phyloP scores from a whole-genome alignment of 53 echinoderm and acorn worm genomes.

The Paracentrotus lividus region DNA sequence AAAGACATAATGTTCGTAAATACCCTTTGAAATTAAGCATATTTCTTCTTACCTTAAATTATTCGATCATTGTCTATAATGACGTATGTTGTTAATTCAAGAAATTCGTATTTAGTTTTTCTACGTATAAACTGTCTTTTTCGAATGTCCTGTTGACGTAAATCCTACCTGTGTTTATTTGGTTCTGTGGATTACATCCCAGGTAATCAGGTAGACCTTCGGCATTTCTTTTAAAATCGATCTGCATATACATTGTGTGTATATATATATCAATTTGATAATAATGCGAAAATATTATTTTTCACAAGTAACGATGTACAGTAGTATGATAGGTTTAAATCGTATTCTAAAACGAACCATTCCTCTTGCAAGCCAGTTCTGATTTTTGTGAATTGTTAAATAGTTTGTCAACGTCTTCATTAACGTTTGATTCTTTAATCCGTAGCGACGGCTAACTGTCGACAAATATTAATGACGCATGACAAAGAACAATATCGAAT shows the following conservation, averaged over 20 bases:
- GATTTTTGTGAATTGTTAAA: neutral
- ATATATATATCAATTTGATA: no score
- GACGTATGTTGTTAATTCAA: neutral
- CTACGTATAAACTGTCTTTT: neutral
- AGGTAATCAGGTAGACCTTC: neutral
- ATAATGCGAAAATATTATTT: no score
- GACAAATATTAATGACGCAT: neutral
- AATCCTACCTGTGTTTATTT: neutral
- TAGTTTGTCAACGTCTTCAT: neutral
- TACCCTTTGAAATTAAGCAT: no score
- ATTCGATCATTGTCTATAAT: no score
- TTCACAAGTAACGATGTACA: no score
- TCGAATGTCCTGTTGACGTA: neutral
- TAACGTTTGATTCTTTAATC: neutral
- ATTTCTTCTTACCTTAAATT: no score
- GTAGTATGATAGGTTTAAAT: no score
- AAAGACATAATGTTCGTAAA: no score
- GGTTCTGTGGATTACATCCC: no score
- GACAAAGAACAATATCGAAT: constrained; percentile 8
- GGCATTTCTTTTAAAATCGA: neutral
- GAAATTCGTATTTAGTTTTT: neutral
- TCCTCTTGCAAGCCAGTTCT: neutral
- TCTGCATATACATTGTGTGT: neutral
- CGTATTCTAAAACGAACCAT: neutral
- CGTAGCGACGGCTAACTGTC: neutral